Conservation (phyloP, 2,797 vertebrate genomes). For the Neosilurus mollespiculum region DNA sequence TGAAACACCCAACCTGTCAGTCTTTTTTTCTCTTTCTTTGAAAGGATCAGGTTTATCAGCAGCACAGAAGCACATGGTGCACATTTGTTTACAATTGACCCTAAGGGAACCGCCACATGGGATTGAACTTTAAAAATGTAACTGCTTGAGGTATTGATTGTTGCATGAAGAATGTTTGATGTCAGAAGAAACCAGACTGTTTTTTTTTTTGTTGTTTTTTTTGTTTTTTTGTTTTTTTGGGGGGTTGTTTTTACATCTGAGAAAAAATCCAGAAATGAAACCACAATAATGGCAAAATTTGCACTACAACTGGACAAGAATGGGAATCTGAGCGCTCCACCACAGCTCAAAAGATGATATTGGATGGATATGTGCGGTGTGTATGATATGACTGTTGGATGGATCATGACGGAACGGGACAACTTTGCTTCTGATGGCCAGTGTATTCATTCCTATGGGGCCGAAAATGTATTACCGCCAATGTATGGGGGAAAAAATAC, state of each 20-base stretch:
- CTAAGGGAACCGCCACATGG: neutral
- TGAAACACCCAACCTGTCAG: slow-evolving; percentile 59
- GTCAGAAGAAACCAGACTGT: neutral
- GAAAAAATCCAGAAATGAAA: neutral
- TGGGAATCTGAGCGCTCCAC: no score
- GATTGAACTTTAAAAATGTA: slow-evolving; percentile 6
- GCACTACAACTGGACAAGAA: neutral
- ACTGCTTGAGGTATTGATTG: slow-evolving; percentile 33
- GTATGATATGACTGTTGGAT: no score
- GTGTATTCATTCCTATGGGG: no score
- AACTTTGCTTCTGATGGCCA: no score
- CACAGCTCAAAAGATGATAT: neutral
- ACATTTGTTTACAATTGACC: slow-evolving; percentile 57
- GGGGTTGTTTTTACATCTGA: neutral
- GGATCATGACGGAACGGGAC: no score
- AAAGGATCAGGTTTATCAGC: slow-evolving; percentile 77
- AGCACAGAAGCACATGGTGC: slow-evolving; percentile 67
- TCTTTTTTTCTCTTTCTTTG: slow-evolving; percentile 49
- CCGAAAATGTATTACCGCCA: no score
- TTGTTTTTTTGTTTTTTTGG: no score
- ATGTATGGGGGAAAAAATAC: no score
- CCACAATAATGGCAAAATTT: neutral
- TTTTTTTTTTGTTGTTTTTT: neutral
- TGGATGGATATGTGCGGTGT: no score
- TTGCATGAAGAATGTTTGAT: slow-evolving; percentile 29